Base-by-base conservation (phyloP, 2,888 invertebrate species). In the Boloria euphrosyne region DNA sequence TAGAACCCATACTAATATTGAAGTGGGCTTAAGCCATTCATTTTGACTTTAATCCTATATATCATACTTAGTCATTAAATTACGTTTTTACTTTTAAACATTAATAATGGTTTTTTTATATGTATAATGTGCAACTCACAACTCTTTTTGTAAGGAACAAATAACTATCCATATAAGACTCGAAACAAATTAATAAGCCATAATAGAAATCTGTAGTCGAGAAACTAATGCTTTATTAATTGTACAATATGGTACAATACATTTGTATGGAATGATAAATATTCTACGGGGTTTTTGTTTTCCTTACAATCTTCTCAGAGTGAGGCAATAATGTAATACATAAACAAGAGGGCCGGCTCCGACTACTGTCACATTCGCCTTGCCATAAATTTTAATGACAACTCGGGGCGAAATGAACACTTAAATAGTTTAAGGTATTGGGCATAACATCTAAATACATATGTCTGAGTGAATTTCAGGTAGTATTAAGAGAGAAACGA, bases 321-420 rank as follows among this genome's bases (percentile, higher is more conserved):
- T 86, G 83, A 83, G 87, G 85, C 84, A 84, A 85, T 86, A 88
- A 87, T 83, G 85, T 84, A 81, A 86, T 87, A 87, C 86, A 88
- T 89, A 89, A 86, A 85, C 83, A 86, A 88, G 85, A 18, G 58
- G 58, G 52, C 57, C 80, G 82, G 82, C 73, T 60, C 68, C 69
- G 74, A 49, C 50, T 43, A 73, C 73, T 73, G 76, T 74, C 75
- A 75, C 77, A 58, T 51, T 71, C 63, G 64, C 58, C 68, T 65
- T n/a, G 61, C 50, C 50, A 68, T 69, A 67, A 66, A 71, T 67
- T 71, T 67, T 66, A 71, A 69, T 66, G 62, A 49, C 49, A 51
- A 53, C 68, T 54, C 62, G 55, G 51, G 66, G 55, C 27, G 55
- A 61, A 69, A 66, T 66, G 66, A 63, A 66, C 66, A 60, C 63